A percentile compares a stretch with the other conserved stretches of the same genome.
Evolutionary conservation across 2,888 invertebrate genomes (phyloP).

Genomic region (Xanthorhoe spadicearia): DNA sequence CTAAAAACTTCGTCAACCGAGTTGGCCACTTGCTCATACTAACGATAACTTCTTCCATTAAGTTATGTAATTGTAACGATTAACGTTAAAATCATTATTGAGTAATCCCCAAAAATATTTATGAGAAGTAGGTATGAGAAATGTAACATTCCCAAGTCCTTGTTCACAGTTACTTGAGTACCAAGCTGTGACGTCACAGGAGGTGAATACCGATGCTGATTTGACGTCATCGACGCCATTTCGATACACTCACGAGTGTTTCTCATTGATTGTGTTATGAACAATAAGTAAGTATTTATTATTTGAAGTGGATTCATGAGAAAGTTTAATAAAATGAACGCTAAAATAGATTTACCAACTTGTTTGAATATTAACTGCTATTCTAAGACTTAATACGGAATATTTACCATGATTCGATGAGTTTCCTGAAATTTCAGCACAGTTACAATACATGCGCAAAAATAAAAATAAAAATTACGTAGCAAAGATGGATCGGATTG

Average conservation of each 20-base stretch:
- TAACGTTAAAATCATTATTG: not conserved
- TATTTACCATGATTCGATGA: too few species aligned
- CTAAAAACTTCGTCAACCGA: too few species aligned
- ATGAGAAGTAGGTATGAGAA: not conserved
- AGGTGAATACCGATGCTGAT: constrained; percentile 5
- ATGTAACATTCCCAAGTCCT: constrained; percentile 14
- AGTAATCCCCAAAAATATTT: too few species aligned
- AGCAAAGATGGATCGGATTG: too few species aligned
- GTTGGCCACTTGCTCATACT: too few species aligned
- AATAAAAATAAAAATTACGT: too few species aligned
- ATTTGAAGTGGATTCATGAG: constrained; percentile 5
- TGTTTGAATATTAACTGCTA: too few species aligned
- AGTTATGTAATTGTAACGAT: not conserved
- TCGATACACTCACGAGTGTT: constrained; percentile 17
- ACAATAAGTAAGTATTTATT: not conserved
- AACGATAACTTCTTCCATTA: too few species aligned
- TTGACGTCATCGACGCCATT: constrained; percentile 3
- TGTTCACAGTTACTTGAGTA: constrained; percentile 15
- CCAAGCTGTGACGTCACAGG: constrained; percentile 13
- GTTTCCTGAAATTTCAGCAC: too few species aligned
- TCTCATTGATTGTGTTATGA: not conserved
- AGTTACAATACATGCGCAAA: too few species aligned
- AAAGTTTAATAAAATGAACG: not conserved
- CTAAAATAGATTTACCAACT: too few species aligned
- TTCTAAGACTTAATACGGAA: too few species aligned